phyloP scores from a whole-genome alignment of 2,113 vertebrate species.

The Myotis brandtii region DNA sequence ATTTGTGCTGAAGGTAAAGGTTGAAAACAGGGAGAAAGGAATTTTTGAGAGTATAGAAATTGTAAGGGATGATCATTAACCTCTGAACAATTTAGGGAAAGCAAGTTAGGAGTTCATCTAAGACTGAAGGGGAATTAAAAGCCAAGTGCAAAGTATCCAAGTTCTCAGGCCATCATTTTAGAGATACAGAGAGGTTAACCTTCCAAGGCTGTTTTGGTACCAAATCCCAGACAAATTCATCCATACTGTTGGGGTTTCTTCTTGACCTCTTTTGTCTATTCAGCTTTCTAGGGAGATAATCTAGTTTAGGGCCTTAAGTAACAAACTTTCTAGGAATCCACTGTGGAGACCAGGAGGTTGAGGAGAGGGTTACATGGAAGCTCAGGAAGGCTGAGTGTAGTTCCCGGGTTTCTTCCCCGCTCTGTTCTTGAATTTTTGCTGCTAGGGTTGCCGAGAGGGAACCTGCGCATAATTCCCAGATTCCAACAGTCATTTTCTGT shows the following conservation, averaged over 20 bases:
- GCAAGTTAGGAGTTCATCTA: background rate
- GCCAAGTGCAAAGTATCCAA: background rate
- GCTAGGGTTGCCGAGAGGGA: background rate
- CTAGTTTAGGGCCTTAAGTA: constrained; percentile 31
- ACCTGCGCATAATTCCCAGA: background rate
- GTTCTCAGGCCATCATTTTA: constrained; percentile 15
- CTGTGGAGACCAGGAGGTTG: background rate
- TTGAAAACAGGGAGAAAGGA: constrained; percentile 11
- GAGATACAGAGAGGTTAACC: constrained; percentile 19
- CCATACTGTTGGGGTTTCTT: constrained; percentile 30
- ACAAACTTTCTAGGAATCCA: background rate
- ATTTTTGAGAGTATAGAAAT: background rate
- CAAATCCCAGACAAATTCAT: constrained; percentile 24
- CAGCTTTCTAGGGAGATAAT: constrained; percentile 24
- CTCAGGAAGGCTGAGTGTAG: background rate
- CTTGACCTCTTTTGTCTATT: constrained; percentile 9
- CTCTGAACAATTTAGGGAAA: background rate
- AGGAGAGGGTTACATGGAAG: constrained; percentile 20
- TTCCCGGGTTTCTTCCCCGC: background rate
- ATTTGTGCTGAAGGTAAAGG: background rate
- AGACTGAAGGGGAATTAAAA: constrained; percentile 35
- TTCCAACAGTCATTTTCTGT: constrained; percentile 10
- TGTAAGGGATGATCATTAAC: background rate
- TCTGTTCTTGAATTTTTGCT: constrained; percentile 33
- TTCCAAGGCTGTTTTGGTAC: constrained; percentile 40